Evolutionary conservation across 1,140 invertebrate species (phyloP).

Genomic region (Aleiodes sp.): DNA sequence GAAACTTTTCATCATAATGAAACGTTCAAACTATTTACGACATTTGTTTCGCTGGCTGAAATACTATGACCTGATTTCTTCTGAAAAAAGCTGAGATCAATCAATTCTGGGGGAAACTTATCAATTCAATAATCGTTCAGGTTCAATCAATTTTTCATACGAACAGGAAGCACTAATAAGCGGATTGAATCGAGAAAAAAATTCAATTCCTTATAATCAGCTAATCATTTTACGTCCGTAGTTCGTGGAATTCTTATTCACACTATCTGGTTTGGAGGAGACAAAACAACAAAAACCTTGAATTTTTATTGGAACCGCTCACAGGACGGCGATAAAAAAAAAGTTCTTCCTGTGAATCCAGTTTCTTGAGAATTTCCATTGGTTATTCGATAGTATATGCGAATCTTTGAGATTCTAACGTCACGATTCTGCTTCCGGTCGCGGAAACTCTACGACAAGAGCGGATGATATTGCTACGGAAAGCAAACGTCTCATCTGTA

Average conservation of each 20-base stretch:
- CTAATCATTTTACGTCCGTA: background rate
- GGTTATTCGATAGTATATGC: conserved; percentile 2
- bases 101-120: no score
- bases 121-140: no score
- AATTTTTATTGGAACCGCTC: background rate
- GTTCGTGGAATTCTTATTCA: background rate
- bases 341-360: conserved; percentile 14
- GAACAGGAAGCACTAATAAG: no score
- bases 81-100: no score
- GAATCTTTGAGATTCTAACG: background rate
- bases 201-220: background rate
- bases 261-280: background rate
- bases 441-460: background rate
- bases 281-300: background rate
- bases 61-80: no score
- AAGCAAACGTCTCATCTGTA: conserved; percentile 11
- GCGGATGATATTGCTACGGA: conserved; percentile 10
- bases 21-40: no score
- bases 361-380: background rate
- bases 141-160: no score
- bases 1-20: no score
- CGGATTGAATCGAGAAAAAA: background rate
- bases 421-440: conserved; percentile 18
- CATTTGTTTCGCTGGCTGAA: no score
- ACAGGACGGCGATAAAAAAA: background rate